These are phyloP conservation scores for Pristionchus exspectatus DNA, from an alignment of 2,888 invertebrate species.

Conservation along the genomic window DNA sequence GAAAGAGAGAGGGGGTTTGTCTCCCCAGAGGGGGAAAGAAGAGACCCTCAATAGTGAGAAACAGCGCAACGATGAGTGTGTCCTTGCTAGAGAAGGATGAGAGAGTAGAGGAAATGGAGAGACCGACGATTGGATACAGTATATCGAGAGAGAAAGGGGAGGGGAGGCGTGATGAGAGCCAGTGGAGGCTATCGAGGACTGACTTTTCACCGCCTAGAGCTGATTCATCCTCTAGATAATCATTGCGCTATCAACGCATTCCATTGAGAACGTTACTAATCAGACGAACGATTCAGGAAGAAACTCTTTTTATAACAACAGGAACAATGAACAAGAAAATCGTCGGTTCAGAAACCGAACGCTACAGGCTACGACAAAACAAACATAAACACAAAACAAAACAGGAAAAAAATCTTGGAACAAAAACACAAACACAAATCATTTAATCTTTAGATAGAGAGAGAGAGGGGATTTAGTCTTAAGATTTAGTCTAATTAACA, in stretches of 20 bases:
- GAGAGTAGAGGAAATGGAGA: not conserved
- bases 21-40: not conserved
- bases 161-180: conserved; percentile 33
- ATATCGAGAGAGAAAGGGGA: not conserved
- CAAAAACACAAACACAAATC: not conserved
- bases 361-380: not conserved
- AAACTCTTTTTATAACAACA: conserved; percentile 6
- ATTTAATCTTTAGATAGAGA: too few relatives aligned
- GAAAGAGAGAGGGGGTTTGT: conserved; percentile 32
- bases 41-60: conserved; percentile 34
- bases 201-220: not conserved
- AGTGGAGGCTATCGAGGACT: not conserved
- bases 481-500: not conserved
- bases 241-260: conserved; percentile 42
- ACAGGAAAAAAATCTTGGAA: not conserved
- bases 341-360: not conserved
- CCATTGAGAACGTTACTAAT: not conserved
- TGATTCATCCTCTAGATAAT: conserved; percentile 23
- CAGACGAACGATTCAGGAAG: not conserved
- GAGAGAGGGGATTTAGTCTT: too few relatives aligned
- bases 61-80: conserved; percentile 48
- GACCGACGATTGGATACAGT: not conserved
- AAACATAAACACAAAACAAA: not conserved
- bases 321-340: not conserved
- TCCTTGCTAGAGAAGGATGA: conserved; percentile 43